Percentiles rank a stretch among this genome's conserved stretches.
Conservation (phyloP, 2,888 invertebrate genomes). For the Tanaodytes sp. region DNA sequence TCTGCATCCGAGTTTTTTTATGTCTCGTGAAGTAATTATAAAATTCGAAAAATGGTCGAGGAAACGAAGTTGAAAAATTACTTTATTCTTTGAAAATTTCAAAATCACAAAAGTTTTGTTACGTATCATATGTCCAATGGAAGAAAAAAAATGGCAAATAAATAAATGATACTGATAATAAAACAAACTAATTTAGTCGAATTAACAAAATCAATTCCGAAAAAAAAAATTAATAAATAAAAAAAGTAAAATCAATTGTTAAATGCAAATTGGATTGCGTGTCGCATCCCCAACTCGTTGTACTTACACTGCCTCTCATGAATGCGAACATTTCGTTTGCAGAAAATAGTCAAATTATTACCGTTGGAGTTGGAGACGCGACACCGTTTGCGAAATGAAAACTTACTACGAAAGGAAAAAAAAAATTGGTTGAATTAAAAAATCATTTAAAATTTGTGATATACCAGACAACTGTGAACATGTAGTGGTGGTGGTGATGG, state of each 20-base stretch:
- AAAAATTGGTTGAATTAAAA: conserved; percentile 20
- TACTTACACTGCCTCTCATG: conserved; percentile 18
- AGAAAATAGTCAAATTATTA: too few species aligned
- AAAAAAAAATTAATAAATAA: conserved; percentile 31
- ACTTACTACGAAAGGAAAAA: conserved; percentile 18
- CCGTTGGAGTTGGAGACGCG: conserved; percentile 28
- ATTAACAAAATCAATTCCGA: conserved; percentile 56
- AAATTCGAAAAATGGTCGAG: too few species aligned
- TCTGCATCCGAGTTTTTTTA: too few species aligned
- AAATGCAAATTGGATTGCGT: conserved; percentile 17
- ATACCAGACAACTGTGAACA: conserved; percentile 73
- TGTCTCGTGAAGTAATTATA: too few species aligned
- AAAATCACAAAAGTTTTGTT: too few species aligned
- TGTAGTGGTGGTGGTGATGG: conserved; percentile 69
- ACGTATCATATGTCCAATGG: too few species aligned
- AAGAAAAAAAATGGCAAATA: too few species aligned
- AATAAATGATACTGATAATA: too few species aligned
- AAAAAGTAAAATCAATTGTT: conserved; percentile 54
- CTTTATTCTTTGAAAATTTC: too few species aligned
- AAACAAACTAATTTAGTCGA: conserved; percentile 60
- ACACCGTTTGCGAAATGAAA: conserved; percentile 27
- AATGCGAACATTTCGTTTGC: too few species aligned
- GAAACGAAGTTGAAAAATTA: too few species aligned
- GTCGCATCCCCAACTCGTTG: conserved; percentile 38
- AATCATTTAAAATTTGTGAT: conserved; percentile 70